Conservation (phyloP, 2,113 vertebrate species). For the Elaphurus davidianus region DNA sequence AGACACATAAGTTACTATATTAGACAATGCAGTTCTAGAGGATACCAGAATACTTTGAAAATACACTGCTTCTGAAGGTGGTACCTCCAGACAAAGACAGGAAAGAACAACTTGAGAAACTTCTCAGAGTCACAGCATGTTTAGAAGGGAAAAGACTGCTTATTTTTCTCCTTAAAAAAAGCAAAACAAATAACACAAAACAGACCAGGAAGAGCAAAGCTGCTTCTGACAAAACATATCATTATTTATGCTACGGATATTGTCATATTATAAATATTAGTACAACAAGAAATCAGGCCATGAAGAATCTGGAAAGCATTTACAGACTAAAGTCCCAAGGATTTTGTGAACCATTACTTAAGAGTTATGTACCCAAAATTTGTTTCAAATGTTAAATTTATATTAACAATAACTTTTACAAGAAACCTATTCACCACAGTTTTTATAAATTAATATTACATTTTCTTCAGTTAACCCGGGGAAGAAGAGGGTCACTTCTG, state of each 20-base stretch:
- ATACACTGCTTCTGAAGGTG: not conserved
- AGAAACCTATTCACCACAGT: conserved; percentile 16
- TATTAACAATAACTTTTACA: conserved; percentile 32
- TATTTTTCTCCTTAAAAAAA: not conserved
- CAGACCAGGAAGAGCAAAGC: not conserved
- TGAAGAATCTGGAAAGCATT: conserved; percentile 23
- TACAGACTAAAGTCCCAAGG: not conserved
- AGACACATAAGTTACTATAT: not conserved
- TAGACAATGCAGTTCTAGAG: not conserved
- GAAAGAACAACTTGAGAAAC: not conserved
- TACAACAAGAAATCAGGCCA: not conserved
- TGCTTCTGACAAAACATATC: not conserved
- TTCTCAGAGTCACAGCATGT: not conserved
- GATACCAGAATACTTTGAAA: not conserved
- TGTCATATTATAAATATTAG: conserved; percentile 36
- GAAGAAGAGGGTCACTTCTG: not conserved
- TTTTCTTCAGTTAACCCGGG: not conserved
- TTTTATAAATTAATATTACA: conserved; percentile 32
- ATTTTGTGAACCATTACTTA: not conserved
- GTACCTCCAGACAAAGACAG: not conserved
- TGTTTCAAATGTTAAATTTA: conserved; percentile 58
- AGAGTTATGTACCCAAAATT: not conserved
- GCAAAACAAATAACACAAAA: conserved; percentile 29
- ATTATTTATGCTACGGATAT: conserved; percentile 11
- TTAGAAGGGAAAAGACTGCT: conserved; percentile 10